Evolutionary conservation across 2,888 invertebrate genomes (phyloP).

Genomic region (Protodeltote pygarga): DNA sequence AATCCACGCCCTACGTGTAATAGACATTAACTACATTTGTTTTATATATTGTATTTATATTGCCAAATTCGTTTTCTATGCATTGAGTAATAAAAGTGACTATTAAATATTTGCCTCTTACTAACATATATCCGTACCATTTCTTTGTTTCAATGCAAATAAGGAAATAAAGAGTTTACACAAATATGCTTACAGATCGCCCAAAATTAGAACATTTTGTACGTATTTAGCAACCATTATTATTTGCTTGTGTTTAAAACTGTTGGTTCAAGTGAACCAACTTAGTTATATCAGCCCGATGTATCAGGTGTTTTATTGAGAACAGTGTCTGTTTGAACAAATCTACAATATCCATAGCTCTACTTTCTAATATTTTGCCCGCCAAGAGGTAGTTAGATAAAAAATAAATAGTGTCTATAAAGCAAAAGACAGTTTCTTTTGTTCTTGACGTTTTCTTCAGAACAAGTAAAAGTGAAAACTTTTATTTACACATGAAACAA

Average conservation of each 20-base stretch:
- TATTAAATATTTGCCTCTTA: constrained; percentile 1
- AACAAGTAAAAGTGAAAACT: neutral
- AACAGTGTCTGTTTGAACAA: constrained; percentile 34
- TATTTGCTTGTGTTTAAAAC: constrained; percentile 36
- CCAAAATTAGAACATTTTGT: constrained; percentile 51
- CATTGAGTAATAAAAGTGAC: constrained; percentile 1
- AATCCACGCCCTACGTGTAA: no score
- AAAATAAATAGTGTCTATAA: no score
- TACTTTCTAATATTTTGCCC: constrained; percentile 38
- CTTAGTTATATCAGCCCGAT: constrained; percentile 15
- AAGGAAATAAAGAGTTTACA: constrained; percentile 36
- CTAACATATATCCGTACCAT: constrained; percentile 15
- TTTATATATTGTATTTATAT: neutral
- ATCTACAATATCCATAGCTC: constrained; percentile 23
- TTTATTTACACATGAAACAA: no score
- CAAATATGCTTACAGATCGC: constrained; percentile 35
- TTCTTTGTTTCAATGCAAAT: constrained; percentile 35
- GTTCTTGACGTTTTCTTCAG: constrained; percentile 1
- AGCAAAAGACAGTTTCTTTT: no score
- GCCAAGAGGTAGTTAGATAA: neutral
- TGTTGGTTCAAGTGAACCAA: constrained; percentile 54
- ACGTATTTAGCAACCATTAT: constrained; percentile 40
- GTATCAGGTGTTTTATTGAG: constrained; percentile 57
- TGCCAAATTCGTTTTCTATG: neutral
- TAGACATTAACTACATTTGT: constrained; percentile 1